Base-by-base conservation (phyloP, 2,797 vertebrate species). In the Perdix hodgsoniae region DNA sequence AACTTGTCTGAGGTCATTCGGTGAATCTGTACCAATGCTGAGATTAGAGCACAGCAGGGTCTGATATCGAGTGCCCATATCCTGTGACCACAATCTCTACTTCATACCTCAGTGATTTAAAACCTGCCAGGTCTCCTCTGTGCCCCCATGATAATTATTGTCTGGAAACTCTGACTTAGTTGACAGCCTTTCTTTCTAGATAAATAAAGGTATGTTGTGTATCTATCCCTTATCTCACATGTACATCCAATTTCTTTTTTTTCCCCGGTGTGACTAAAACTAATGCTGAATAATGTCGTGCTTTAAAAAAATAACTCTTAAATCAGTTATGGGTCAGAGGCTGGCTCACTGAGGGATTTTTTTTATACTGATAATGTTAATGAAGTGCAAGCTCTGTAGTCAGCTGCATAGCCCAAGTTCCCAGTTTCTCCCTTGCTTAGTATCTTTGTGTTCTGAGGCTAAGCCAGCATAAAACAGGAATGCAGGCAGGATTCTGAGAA, bases 81-180 rank as follows among this genome's bases (percentile, higher is more conserved):
- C 71, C 81, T 80, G 72, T 88, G 29, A 63, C 24, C 11, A 7
- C 73, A 78, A 95, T 83, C 50, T 92, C 54, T 73, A 11, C 50
- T 60, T 93, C 84, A 91, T 92, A 72, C 59, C 37, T 91, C 56
- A 76, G 64, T 73, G 91, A 83, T 78, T 93, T 92, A 80, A 94
- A 93, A 81, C 70, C 42, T 91, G 44, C 17, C 72, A 33, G 60
- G 39, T 89, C 45, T 90, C 44, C 22, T 78, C 44, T 78, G 24
- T 85, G 52, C 16, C 81, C 15, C 63, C 60, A 61, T 59, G 42
- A 60, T 93, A 60, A 29, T 37, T 72, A 29, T 52, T 74, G 33
- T 91, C 70, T 94, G 89, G 83, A 95, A 94, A 81, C 33, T 94
- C 49, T 88, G 90, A 82, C 37, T 79, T 91, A 64, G 47, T 52